Percentiles rank a stretch among this genome's conserved stretches.
These are phyloP conservation scores for Oscheius onirici DNA, from an alignment of 2,888 invertebrate genomes.

Conservation along the genomic window DNA sequence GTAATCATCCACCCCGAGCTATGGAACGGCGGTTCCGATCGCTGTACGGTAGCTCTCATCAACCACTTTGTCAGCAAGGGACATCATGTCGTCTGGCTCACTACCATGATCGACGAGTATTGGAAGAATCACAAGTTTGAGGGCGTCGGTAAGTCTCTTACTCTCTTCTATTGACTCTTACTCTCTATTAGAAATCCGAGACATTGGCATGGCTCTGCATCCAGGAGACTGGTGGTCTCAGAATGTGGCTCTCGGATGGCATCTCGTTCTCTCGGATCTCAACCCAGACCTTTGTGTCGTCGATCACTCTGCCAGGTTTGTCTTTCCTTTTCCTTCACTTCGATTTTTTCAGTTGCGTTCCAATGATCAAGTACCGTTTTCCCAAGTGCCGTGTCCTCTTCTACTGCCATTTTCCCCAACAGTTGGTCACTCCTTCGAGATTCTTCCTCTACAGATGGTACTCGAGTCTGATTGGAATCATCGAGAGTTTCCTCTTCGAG, in stretches of 20 bases:
- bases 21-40: slow-evolving; percentile 71
- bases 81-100: slow-evolving; percentile 67
- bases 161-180: neutral
- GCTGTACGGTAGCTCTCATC: slow-evolving; percentile 68
- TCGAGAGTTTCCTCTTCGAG: slow-evolving; percentile 73
- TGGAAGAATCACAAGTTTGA: slow-evolving; percentile 67
- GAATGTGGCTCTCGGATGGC: slow-evolving; percentile 69
- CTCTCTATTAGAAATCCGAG: slow-evolving; percentile 59
- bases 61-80: slow-evolving; percentile 63
- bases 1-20: slow-evolving; percentile 71
- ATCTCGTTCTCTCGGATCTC: slow-evolving; percentile 60
- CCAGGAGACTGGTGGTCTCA: slow-evolving; percentile 71
- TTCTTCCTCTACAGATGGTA: slow-evolving; percentile 71
- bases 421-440: slow-evolving; percentile 68
- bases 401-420: slow-evolving; percentile 71
- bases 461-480: slow-evolving; percentile 64
- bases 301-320: slow-evolving; percentile 68
- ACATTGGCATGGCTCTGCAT: slow-evolving; percentile 64
- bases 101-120: slow-evolving; percentile 71
- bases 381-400: slow-evolving; percentile 67
- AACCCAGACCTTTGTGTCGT: slow-evolving; percentile 68
- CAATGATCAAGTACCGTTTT: slow-evolving; percentile 70
- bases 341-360: slow-evolving; percentile 62
- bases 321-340: neutral
- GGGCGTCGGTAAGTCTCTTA: slow-evolving; percentile 61